Base-by-base conservation (phyloP, 2,113 vertebrate genomes). In the Mormyrus iriodes region DNA sequence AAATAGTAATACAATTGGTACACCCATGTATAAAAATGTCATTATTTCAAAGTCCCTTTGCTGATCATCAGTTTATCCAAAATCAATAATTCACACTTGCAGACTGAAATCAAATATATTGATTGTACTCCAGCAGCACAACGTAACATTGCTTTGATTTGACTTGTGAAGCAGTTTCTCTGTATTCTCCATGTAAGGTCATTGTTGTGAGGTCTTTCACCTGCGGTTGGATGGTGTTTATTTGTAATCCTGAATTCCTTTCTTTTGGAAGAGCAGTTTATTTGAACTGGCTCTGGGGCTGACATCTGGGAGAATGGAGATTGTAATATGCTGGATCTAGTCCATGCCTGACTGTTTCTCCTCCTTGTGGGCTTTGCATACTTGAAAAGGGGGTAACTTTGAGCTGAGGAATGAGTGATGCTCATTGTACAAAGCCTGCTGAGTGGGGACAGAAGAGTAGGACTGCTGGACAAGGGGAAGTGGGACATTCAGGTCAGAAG, bases 171-270 rank as follows among this genome's bases (percentile, higher is more conserved):
- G 42, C 35, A 79, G 4, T 3, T 79, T 1, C 13, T 42, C 35
- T 79, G 7, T 42, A 42, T 79, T 76, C 4, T 42, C 73, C 73
- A 79, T 79, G 39, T 79, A 79, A 79, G 73, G 35, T 39, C 35
- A 42, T 42, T 79, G 73, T 79, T 42, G 35, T 79, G 35, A 79
- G 73, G 15, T 19, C 35, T 79, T 79, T 42, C 12, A 15, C 35
- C 31, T 17, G 4, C 31, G 35, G 31, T 39, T 15, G 27, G 12
- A 39, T 12, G 73, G 13, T 79, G 35, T 79, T 79, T 79, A 35
- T 79, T 42, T 79, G 73, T 79, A 76, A 76, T 76, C 69, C 69
- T 39, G 69, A 76, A 76, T 76, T 76, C 69, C 69, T 76, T 76
- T 39, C 0, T 13, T 76, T 76, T 76, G 69, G 35, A 42, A 76